phyloP scores from a whole-genome alignment of 2,888 invertebrate species.

The Bugula neritina region DNA sequence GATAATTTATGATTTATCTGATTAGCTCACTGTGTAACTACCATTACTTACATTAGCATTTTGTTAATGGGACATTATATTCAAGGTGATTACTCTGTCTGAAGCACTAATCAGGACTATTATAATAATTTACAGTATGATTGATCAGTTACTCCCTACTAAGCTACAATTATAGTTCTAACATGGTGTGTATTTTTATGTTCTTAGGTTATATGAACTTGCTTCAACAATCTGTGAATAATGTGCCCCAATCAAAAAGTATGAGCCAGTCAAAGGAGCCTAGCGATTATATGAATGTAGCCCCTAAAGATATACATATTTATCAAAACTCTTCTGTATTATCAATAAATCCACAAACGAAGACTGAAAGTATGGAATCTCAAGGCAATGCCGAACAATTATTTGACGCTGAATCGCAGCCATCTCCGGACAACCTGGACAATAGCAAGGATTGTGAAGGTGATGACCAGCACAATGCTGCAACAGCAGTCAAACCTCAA shows the following conservation, averaged over 20 bases:
- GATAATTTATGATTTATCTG: neutral
- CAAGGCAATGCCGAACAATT: neutral
- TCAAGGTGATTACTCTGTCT: neutral
- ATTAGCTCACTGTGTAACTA: neutral
- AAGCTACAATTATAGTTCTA: neutral
- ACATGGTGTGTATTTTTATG: too few species aligned
- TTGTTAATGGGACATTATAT: constrained; percentile 2
- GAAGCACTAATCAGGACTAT: neutral
- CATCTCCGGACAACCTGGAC: neutral
- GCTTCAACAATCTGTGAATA: neutral
- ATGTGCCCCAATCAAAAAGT: constrained; percentile 1
- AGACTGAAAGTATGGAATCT: neutral
- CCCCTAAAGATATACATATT: constrained; percentile 13
- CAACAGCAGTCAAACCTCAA: neutral
- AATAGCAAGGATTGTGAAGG: neutral
- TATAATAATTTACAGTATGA: neutral
- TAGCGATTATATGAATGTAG: constrained; percentile 23
- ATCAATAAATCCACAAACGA: neutral
- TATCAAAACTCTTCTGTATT: constrained; percentile 16
- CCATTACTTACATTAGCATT: constrained; percentile 9
- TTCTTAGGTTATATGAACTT: constrained; percentile 24
- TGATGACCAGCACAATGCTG: neutral
- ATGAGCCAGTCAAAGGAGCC: neutral
- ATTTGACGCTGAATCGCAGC: neutral
- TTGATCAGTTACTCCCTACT: neutral